phyloP scores from a whole-genome alignment of 2,113 vertebrate species.

The Hypanus sabinus region DNA sequence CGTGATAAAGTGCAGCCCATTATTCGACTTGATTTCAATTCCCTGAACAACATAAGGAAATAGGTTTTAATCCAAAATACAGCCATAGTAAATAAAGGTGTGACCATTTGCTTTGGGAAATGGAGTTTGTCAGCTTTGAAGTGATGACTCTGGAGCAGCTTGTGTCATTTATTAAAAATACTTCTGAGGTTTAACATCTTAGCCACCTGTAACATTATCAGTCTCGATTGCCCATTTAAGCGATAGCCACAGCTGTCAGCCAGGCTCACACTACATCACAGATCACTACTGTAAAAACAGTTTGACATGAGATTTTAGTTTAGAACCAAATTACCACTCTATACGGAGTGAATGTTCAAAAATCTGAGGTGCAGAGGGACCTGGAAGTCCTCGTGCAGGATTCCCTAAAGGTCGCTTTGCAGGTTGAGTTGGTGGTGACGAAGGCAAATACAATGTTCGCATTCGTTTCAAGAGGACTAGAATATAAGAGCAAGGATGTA shows the following conservation, averaged over 20 bases:
- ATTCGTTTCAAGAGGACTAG: too few species aligned
- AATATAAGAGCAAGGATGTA: too few species aligned
- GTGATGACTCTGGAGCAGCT: neutral
- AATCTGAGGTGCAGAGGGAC: too few species aligned
- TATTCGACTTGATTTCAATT: constrained; percentile 74
- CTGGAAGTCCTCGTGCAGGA: too few species aligned
- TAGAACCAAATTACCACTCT: neutral
- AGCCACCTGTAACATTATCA: neutral
- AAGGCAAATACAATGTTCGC: too few species aligned
- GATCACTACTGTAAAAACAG: neutral
- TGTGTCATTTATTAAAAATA: neutral
- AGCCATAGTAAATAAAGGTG: neutral
- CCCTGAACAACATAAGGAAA: constrained; percentile 52
- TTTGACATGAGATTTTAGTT: neutral
- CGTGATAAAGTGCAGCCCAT: constrained; percentile 75
- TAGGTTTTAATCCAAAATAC: neutral
- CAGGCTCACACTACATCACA: neutral
- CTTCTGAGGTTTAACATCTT: neutral
- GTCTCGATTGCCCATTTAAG: neutral
- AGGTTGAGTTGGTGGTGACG: too few species aligned
- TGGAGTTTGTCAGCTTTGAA: neutral
- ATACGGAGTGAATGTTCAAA: too few species aligned
- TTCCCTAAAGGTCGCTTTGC: too few species aligned
- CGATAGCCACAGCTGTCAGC: neutral
- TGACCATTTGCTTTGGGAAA: neutral